Percentiles rank a stretch among this genome's conserved stretches.
Evolutionary conservation across 2,888 invertebrate species (phyloP).

Genomic region (Volucella bombylans): DNA sequence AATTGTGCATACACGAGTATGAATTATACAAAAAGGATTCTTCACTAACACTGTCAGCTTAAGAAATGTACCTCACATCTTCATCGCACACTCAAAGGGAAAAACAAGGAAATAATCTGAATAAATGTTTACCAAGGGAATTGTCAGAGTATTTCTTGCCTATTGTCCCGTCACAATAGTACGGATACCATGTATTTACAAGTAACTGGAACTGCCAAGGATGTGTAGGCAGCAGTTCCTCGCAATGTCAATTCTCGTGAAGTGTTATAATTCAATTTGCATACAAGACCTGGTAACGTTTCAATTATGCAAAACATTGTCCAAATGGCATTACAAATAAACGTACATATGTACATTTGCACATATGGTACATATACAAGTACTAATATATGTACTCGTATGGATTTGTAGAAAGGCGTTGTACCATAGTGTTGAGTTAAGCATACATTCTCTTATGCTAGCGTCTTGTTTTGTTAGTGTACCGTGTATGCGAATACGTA

Average conservation of each 20-base stretch:
- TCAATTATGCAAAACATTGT: constrained; percentile 67
- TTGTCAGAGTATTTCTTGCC: constrained; percentile 77
- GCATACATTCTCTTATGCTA: constrained; percentile 26
- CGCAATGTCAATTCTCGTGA: constrained; percentile 41
- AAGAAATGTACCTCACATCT: constrained; percentile 50
- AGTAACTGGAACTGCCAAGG: constrained; percentile 49
- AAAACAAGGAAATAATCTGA: constrained; percentile 78
- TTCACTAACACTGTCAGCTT: constrained; percentile 14
- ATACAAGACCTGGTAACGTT: constrained; percentile 60
- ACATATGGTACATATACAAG: no score
- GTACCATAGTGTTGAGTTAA: constrained; percentile 28
- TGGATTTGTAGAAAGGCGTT: constrained; percentile 4
- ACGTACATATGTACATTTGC: not conserved
- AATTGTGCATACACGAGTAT: constrained; percentile 47
- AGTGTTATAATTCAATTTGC: constrained; percentile 67
- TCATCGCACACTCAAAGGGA: constrained; percentile 46
- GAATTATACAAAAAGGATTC: constrained; percentile 51
- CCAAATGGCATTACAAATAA: constrained; percentile 41
- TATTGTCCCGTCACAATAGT: constrained; percentile 41
- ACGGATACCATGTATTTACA: constrained; percentile 1
- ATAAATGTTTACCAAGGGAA: constrained; percentile 81
- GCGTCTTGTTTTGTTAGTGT: constrained; percentile 32
- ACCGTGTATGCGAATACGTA: not conserved
- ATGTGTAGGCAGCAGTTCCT: constrained; percentile 33
- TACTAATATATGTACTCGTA: not conserved